Percentiles rank a stretch among this genome's conserved stretches.
These are phyloP conservation scores for Naja naja DNA, from an alignment of 2,113 vertebrate species.

Conservation along the genomic window DNA sequence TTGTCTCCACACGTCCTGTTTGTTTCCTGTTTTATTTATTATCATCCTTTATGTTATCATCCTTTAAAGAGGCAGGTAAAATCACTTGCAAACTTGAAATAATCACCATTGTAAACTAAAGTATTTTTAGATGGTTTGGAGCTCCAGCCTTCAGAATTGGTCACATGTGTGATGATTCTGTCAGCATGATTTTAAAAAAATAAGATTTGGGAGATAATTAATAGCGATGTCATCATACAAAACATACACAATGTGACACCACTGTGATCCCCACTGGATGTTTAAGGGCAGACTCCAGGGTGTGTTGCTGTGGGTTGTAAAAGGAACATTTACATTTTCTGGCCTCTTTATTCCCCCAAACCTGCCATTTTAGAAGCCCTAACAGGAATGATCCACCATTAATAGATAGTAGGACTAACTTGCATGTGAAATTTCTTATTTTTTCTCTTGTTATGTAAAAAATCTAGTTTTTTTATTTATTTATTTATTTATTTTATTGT, in stretches of 20 bases:
- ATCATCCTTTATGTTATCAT: not conserved
- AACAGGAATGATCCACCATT: not conserved
- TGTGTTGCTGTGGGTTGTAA: not conserved
- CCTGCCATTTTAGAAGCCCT: not conserved
- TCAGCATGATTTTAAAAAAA: not conserved
- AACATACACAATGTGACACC: not conserved
- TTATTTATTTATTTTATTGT: not conserved
- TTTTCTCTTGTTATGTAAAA: not conserved
- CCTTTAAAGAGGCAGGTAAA: not conserved
- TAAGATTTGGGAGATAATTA: not conserved
- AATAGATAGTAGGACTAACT: not conserved
- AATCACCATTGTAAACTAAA: not conserved
- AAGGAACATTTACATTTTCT: not conserved
- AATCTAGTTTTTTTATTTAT: not conserved
- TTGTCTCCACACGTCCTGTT: not conserved
- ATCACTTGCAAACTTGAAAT: not conserved
- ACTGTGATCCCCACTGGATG: not conserved
- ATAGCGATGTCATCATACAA: not conserved
- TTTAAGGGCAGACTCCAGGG: not conserved
- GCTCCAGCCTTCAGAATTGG: not conserved
- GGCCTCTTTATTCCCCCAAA: not conserved
- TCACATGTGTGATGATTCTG: not conserved
- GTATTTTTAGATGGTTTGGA: not conserved
- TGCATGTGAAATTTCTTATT: not conserved
- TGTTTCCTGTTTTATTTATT: not conserved